Evolutionary conservation across 1,140 invertebrate genomes (phyloP), one percentile per base, ranked within the genome.

Genomic region (Acromyrmex echinatior): DNA sequence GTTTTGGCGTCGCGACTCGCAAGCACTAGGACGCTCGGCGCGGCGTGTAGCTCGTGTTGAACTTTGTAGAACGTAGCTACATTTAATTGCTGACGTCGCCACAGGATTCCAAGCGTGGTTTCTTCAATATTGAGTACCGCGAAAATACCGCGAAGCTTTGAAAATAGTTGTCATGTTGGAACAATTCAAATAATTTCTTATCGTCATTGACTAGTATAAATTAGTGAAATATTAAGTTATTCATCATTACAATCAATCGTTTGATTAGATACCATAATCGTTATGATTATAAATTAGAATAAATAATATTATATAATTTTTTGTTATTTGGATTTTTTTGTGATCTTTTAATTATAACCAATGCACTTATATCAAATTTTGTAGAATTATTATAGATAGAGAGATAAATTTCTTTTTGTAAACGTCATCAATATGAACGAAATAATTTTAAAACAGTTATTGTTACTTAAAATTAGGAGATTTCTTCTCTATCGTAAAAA

Each of bases 1-100:
- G 73, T 90, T 91, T 88, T 62, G 82, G 68, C 71, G 81, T 60
- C 58, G 86, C 81, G 81, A 89, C 56, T 63, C 71, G 58, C 28
- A 62, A 87, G 66, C 78, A 86, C 56, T 35, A 35, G 70, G 71
- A 81, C 73, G 56, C 73, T 56, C 49, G 31, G 39, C 51, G 21
- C 21, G 53, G 51, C 74, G 74, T 78, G 74, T 81, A 53, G 87
- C 86, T 80, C 28, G 53, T 60, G 77, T 80, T 88, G 71, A 62
- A 87, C 62, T 81, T 81, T 60, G 51, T 66, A 28, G 62, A 28
- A 77, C n/a, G 45, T 58, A 71, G 88, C 80, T 89, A 70, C 71
- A 62, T 77, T 82, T 89, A 87, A 89, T 90, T 90, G 87, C 51
- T 35, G 49, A 60, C 53, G 77, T 49, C 62, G 56, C 39, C 82